Evolutionary conservation across 2,113 vertebrate genomes (phyloP), one percentile per base, ranked within the genome.

Genomic region (Grantiella picta): DNA sequence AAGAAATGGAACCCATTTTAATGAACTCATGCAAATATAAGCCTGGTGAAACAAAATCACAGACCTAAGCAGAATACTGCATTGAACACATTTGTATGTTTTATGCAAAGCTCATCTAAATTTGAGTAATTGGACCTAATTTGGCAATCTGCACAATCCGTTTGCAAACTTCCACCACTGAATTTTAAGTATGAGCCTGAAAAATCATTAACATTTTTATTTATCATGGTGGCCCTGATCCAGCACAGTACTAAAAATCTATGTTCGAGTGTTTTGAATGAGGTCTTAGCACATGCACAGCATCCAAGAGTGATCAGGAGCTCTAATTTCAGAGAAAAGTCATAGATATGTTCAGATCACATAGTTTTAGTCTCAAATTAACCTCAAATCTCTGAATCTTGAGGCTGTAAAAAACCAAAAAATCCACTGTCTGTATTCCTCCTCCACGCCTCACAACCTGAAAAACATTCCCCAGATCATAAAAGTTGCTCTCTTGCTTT

Each of bases 61-160:
- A 94, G 95, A 93, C 65, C 82, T 96, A 94, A 97, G 95, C 95
- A 97, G 92, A 96, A 96, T 64, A 84, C 80, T 35, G 76, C 86
- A 84, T 79, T 94, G 92, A 93, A 82, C 64, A 68, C 93, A 95
- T 91, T 94, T 96, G 89, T 97, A 97, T 95, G 93, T 96, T 96
- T 96, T 96, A 96, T 96, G 96, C 96, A 95, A 95, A 96, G 94
- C 90, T 96, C 92, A 96, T 96, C 93, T 96, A 86, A 95, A 95
- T 95, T 93, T 96, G 68, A 92, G 88, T 96, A 96, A 96, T 96
- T 95, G 92, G 89, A 96, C 90, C 90, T 96, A 95, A 97, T 96
- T 96, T 95, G 88, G 92, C 95, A 94, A 96, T 96, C 93, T 92
- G 79, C 96, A 95, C 94, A 96, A 95, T 93, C 93, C 86, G 94